Evolutionary conservation across 2,888 invertebrate genomes (phyloP), one percentile per base, ranked within the genome.

Genomic region (Erebia palarica): DNA sequence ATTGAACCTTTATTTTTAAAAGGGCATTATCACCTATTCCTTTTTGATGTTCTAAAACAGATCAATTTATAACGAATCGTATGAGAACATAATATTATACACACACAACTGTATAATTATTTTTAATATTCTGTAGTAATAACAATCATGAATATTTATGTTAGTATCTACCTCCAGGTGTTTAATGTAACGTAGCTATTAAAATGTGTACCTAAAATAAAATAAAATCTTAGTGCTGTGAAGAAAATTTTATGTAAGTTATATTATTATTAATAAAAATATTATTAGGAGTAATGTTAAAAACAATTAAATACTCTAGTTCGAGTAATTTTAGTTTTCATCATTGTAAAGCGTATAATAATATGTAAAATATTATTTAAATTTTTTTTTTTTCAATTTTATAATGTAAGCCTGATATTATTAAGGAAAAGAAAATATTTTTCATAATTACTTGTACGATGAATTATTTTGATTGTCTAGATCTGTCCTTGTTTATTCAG

Each of bases 151-250:
- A 36, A 5, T 36, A 51, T 3, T 7, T 21, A 27, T 27, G 14
- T 58, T 57, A 57, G 13, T 57, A 57, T 14, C 7, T n/a, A 57
- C 49, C 5, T 14, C 14, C 14, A 13, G n/a, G 14, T n/a, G 51
- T 51, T 51, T 51, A 51, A 57, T 11, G 11, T 47, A 64, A 58
- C 47, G n/a, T 69, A 69, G 47, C 27, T 16, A 57, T 51, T 36
- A 60, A 60, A 60, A 60, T 10, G 51, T 60, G 51, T 68, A 59
- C 59, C 49, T 67, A 68, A 55, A 16, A 18, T 36, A 7, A 47
- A 47, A 61, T n/a, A 44, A 53, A 55, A 61, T 63, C 55, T 16
- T 68, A 61, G 51, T 16, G 68, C 61, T 61, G 61, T 61, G 61
- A 61, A 44, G 44, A 61, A 18, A 61, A 47, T 47, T 42, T 36